A percentile compares a stretch with the other conserved stretches of the same genome.
These are phyloP conservation scores for Chrysopilus asiliformis DNA, from an alignment of 2,888 invertebrate species.

Conservation along the genomic window DNA sequence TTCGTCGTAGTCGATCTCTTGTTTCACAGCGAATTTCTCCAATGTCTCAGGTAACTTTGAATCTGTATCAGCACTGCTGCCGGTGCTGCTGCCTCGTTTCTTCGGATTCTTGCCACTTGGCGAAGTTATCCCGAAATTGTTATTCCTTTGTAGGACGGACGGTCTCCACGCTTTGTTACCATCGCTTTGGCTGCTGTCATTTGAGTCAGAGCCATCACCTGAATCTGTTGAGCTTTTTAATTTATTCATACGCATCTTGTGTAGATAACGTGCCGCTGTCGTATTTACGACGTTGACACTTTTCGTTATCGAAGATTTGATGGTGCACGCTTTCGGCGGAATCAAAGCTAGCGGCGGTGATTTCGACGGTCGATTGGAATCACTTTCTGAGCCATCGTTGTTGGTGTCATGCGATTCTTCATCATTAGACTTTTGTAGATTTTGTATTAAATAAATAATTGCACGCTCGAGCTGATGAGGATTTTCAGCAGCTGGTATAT, in stretches of 20 bases:
- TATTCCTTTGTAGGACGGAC: constrained; percentile 14
- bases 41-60: not conserved
- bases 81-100: not conserved
- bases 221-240: constrained; percentile 2
- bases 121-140: not conserved
- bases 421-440: constrained; percentile 27
- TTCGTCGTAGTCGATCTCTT: constrained; percentile 16
- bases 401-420: constrained; percentile 4
- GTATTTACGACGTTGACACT: constrained; percentile 35
- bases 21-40: constrained; percentile 7
- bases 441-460: constrained; percentile 52
- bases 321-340: constrained; percentile 31
- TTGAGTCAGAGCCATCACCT: not conserved
- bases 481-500: constrained; percentile 49
- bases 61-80: not conserved
- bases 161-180: constrained; percentile 5
- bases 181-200: constrained; percentile 9
- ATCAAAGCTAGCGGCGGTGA: constrained; percentile 32
- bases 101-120: not conserved
- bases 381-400: not conserved
- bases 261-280: constrained; percentile 27
- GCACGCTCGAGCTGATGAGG: constrained; percentile 56
- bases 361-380: constrained; percentile 20
- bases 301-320: constrained; percentile 34
- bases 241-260: constrained; percentile 12